Conservation (phyloP, 2,797 vertebrate genomes). For the Meriones psammophilus region DNA sequence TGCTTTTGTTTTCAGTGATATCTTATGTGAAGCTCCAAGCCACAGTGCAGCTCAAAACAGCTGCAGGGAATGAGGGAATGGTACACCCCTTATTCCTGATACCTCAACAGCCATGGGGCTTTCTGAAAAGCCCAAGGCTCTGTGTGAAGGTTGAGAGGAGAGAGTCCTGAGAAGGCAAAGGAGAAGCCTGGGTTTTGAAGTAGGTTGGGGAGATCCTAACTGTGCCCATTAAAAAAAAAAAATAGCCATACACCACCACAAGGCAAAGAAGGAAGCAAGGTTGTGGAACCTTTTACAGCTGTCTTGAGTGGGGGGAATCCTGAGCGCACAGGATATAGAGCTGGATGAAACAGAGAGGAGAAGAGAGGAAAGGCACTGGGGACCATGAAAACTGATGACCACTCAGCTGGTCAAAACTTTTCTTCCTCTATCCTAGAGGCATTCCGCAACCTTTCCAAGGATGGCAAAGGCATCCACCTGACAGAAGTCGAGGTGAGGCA, state of each 20-base stretch:
- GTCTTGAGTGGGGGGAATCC: neutral
- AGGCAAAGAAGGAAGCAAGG: neutral
- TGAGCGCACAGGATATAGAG: neutral
- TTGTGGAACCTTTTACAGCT: neutral
- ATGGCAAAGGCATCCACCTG: slow-evolving; percentile 78
- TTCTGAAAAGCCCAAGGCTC: neutral
- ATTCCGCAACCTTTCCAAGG: slow-evolving; percentile 87
- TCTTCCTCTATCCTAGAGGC: slow-evolving; percentile 81
- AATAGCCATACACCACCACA: neutral
- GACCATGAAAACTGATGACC: neutral
- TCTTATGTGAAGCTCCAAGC: neutral
- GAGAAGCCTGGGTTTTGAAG: neutral
- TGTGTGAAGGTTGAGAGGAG: too few relatives aligned
- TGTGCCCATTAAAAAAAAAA: neutral
- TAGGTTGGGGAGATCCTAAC: neutral
- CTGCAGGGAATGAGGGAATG: neutral
- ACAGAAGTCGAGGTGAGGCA: slow-evolving; percentile 85
- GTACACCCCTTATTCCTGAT: neutral
- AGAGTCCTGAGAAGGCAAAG: neutral
- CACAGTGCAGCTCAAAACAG: neutral
- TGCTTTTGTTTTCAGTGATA: slow-evolving; percentile 1
- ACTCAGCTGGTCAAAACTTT: neutral
- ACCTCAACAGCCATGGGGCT: accelerated
- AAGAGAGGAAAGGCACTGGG: accelerated
- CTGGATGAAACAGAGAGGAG: neutral